These are phyloP conservation scores for Channallabes apus DNA, from an alignment of 2,797 vertebrate genomes.

Conservation along the genomic window DNA sequence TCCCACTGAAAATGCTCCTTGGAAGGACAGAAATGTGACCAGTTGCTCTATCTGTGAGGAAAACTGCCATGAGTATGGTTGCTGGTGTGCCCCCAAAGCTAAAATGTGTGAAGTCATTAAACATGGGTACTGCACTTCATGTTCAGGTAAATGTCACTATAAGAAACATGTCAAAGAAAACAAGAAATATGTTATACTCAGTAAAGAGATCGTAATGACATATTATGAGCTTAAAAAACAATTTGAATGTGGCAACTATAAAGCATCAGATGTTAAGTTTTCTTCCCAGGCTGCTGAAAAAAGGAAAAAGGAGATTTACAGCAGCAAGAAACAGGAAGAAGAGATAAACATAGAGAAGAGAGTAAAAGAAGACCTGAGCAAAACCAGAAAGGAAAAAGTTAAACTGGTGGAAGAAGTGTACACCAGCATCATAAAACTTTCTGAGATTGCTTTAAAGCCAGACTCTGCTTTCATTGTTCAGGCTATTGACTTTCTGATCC, in stretches of 20 bases:
- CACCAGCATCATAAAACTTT: background rate
- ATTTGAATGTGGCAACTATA: conserved; percentile 1
- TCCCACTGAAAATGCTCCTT: background rate
- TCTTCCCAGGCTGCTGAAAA: background rate
- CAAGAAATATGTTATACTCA: conserved; percentile 3
- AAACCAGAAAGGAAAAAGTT: background rate
- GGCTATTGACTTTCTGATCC: conserved; percentile 37
- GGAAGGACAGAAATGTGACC: background rate
- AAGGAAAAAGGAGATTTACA: background rate
- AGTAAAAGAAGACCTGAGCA: background rate
- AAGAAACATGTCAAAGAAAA: conserved; percentile 27
- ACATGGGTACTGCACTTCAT: conserved; percentile 6
- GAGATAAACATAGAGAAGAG: background rate
- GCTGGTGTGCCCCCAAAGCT: background rate
- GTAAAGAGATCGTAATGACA: background rate
- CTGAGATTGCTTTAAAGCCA: conserved; percentile 11
- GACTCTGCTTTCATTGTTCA: conserved; percentile 10
- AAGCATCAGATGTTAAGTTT: background rate
- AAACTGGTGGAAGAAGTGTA: conserved; percentile 5
- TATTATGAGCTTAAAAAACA: conserved; percentile 4
- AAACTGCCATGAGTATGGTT: conserved; percentile 37
- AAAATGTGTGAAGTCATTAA: conserved; percentile 15
- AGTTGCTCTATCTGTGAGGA: conserved; percentile 40
- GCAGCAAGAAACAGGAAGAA: background rate
- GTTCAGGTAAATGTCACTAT: conserved; percentile 26